Evolutionary conservation across 2,797 vertebrate species (phyloP), one percentile per base, ranked within the genome.

Genomic region (Delichon dasypus): DNA sequence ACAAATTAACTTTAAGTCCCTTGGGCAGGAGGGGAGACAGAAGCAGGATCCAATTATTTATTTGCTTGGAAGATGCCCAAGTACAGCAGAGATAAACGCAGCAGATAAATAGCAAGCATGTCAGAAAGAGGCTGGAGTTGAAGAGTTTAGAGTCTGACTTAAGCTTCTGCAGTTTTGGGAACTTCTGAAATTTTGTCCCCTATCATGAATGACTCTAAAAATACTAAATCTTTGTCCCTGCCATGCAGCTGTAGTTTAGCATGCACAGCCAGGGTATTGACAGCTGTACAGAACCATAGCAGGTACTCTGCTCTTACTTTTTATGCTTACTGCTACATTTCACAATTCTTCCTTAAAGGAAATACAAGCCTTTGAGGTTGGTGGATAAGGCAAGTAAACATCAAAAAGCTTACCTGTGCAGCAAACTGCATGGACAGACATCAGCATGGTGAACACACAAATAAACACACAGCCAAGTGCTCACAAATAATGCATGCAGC

Each of bases 41-140:
- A 93, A 89, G 54, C 70, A 92, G 81, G 61, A 95, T 92, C 72
- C 79, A 85, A 93, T 96, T 96, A 96, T 88, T 95, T 95, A 94
- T 87, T 90, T 94, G 61, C 75, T 85, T 90, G 92, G 93, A 95
- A 94, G 65, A 80, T 51, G 50, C 78, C 91, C 88, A 90, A 94
- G 84, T 89, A 48, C 64, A 85, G 78, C 75, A 90, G 38, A 68
- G 90, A 95, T 83, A 94, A 97, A 97, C 65, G 65, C 67, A 82
- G 45, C 11, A 77, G 90, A 93, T 88, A 77, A 42, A 79, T 38
- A 87, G 71, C 1, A 1, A 89, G 65, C 7, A 18, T 19, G 53
- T 54, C 68, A 73, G 45, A 91, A 22, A 68, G 23, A 87, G 53
- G 45, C 47, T 79, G 34, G 51, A 85, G 25, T n/a, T 92, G 38